phyloP scores from a whole-genome alignment of 1,140 invertebrate species.

The Drosophila paulistorum region DNA sequence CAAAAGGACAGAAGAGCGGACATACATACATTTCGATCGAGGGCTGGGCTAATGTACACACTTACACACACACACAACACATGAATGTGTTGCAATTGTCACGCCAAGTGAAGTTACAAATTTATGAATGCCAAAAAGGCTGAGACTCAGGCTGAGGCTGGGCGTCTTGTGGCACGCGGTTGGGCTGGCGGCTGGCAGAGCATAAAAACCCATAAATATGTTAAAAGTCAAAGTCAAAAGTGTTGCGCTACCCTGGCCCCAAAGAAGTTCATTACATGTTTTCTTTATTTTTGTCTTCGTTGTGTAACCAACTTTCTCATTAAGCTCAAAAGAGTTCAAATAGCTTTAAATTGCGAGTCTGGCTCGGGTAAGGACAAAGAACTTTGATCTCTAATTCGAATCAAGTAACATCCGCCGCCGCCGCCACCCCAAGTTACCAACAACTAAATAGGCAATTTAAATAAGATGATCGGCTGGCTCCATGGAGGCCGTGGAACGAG shows the following conservation, averaged over 20 bases:
- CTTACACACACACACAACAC: constrained; percentile 19
- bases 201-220: constrained; percentile 78
- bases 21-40: constrained; percentile 31
- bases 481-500: constrained; percentile 11
- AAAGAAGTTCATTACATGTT: constrained; percentile 13
- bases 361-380: background rate
- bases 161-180: constrained; percentile 67
- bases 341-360: constrained; percentile 40
- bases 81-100: constrained; percentile 82
- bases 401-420: background rate
- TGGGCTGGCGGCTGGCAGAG: constrained; percentile 26
- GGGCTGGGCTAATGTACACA: constrained; percentile 74
- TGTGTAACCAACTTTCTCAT: constrained; percentile 63
- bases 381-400: constrained; percentile 6
- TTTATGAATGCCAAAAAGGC: constrained; percentile 82
- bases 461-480: constrained; percentile 46
- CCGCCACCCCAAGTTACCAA: background rate
- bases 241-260: constrained; percentile 51
- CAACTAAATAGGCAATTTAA: constrained; percentile 75
- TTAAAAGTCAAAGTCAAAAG: constrained; percentile 78
- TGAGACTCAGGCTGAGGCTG: constrained; percentile 19
- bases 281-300: constrained; percentile 4
- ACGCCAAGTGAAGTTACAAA: constrained; percentile 82
- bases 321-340: constrained; percentile 64
- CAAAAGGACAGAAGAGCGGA: constrained; percentile 39